Evolutionary conservation across 2,888 invertebrate species (phyloP), one percentile per base, ranked within the genome.

Genomic region (Campoletis raptor): DNA sequence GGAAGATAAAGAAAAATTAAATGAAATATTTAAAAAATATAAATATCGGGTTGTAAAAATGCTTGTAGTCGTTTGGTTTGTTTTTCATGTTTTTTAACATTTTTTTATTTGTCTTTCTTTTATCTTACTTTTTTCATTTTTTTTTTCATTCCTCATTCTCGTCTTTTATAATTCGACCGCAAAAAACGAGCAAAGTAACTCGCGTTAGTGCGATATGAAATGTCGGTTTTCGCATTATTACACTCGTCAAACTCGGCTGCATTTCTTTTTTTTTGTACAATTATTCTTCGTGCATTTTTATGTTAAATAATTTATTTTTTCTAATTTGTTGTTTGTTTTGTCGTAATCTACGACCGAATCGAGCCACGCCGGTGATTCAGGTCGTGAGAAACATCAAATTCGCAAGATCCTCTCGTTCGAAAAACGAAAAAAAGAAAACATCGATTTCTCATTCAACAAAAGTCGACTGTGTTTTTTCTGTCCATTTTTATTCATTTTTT

Each of bases 201-300:
- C 77, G 57, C 81, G 48, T 66, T 54, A 52, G 30, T 57, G 79
- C 78, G 82, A 74, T 66, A 73, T 85, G 87, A 88, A 91, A 83
- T 86, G 88, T 87, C 86, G 61, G 15, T 30, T 61, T 81, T 87
- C 84, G 85, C 86, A 83, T 87, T 30, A 64, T 82, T 83, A 88
- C 81, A 81, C 83, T 79, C 83, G 70, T 79, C 79, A 83, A 79
- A 78, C 87, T 86, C 67, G 52, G 73, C 80, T 84, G 85, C 73
- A 87, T 81, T 85, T 84, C 77, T 86, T 83, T 81, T 86, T 89
- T 87, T 90, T 89, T 90, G 88, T 90, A 89, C 90, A 91, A 89
- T 92, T 90, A 85, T 90, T 87, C 83, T 90, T 90, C 88, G 90
- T 88, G 89, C 85, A 88, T 86, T 88, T 72, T 81, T 57, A 36